These are phyloP conservation scores for Harpegnathos saltator DNA, from an alignment of 1,140 invertebrate species.

Conservation along the genomic window DNA sequence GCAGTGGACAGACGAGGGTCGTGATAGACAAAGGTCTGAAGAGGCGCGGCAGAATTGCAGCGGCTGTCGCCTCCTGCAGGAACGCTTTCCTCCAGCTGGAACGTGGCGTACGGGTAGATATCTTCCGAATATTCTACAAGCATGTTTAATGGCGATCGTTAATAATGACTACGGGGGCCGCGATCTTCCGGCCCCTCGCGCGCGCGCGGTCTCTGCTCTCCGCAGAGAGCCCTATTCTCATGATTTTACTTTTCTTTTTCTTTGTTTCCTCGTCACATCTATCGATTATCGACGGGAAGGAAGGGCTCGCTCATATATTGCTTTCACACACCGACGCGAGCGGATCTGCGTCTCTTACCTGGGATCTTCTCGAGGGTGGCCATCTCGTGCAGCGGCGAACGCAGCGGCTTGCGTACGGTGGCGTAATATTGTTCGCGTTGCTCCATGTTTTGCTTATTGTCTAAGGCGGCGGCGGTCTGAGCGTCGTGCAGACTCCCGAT, in stretches of 20 bases:
- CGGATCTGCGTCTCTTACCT: constrained; percentile 78
- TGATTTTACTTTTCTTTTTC: neutral
- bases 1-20: constrained; percentile 88
- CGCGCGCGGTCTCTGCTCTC: neutral
- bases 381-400: constrained; percentile 85
- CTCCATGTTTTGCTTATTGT: constrained; percentile 87
- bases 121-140: constrained; percentile 95
- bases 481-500: constrained; percentile 84
- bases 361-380: constrained; percentile 86
- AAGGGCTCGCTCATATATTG: neutral
- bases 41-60: constrained; percentile 94
- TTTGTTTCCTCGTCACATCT: neutral
- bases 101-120: constrained; percentile 96
- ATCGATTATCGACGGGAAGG: neutral
- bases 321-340: too few species aligned
- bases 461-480: constrained; percentile 85
- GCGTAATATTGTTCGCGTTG: constrained; percentile 87
- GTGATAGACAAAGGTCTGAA: constrained; percentile 96
- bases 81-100: constrained; percentile 92
- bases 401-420: constrained; percentile 86
- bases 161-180: neutral
- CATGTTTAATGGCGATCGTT: constrained; percentile 43
- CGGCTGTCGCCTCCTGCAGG: constrained; percentile 94
- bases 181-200: neutral
- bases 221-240: neutral